Percentiles rank a stretch among this genome's conserved stretches.
Conservation (phyloP, 1,140 invertebrate genomes). For the Trichonephila inaurata region DNA sequence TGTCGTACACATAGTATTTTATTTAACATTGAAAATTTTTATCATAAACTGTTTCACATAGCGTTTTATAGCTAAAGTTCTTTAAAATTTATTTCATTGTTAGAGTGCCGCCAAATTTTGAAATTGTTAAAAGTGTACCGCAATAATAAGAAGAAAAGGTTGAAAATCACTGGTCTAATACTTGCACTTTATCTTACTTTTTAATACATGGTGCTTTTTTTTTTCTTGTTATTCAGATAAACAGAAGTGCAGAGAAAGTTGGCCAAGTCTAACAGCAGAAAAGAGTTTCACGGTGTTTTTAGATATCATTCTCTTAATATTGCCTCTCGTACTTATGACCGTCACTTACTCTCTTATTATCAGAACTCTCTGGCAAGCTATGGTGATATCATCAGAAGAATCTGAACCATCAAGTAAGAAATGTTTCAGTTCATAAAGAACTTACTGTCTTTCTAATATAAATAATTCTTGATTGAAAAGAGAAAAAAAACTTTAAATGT, state of each 20-base stretch:
- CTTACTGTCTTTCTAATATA: background rate
- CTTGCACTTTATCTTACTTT: no score
- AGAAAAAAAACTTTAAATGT: no score
- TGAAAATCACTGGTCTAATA: no score
- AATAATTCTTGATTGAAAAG: no score
- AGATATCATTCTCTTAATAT: conserved; percentile 78
- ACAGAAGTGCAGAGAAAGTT: conserved; percentile 79
- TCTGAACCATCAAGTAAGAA: conserved; percentile 47
- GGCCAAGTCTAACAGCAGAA: conserved; percentile 77
- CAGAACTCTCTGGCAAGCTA: conserved; percentile 81
- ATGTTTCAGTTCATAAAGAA: background rate
- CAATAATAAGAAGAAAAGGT: no score
- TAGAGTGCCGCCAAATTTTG: no score
- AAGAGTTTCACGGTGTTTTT: conserved; percentile 78
- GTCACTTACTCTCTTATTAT: conserved; percentile 88
- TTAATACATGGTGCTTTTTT: background rate
- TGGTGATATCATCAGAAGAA: conserved; percentile 76
- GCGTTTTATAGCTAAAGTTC: no score
- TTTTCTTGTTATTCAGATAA: conserved; percentile 72
- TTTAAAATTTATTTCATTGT: no score
- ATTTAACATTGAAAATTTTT: no score
- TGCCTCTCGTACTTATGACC: conserved; percentile 79
- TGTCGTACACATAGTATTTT: no score
- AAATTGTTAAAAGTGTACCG: no score
- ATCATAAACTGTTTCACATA: no score